Conservation (phyloP, 2,888 invertebrate species). For the Mimumesa dahlbomi region DNA sequence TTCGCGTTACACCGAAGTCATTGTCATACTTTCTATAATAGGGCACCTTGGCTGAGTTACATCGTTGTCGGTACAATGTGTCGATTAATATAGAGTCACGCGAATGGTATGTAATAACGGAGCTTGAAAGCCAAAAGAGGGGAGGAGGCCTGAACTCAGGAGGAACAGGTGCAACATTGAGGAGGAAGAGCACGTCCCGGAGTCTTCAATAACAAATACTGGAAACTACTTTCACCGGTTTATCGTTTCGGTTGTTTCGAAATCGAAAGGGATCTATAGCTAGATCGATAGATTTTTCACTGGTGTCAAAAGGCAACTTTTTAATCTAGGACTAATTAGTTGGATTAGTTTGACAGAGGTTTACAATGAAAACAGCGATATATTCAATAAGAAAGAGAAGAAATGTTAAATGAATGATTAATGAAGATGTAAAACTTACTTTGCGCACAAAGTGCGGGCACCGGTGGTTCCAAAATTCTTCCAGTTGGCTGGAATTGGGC, state of each 20-base stretch:
- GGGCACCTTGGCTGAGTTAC: not conserved
- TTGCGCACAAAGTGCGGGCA: slow-evolving; percentile 88
- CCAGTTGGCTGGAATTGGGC: slow-evolving; percentile 89
- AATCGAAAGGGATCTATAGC: not conserved
- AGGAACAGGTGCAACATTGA: slow-evolving; percentile 1
- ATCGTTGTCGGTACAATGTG: slow-evolving; percentile 14
- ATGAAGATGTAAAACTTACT: slow-evolving; percentile 84
- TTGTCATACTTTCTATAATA: slow-evolving; percentile 50
- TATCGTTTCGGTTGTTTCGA: slow-evolving; percentile 1
- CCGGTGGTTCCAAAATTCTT: slow-evolving; percentile 89
- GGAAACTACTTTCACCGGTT: slow-evolving; percentile 39
- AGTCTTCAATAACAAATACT: slow-evolving; percentile 27
- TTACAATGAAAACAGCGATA: too few relatives aligned
- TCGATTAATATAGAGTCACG: not conserved
- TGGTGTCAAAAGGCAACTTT: too few relatives aligned
- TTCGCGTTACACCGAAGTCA: slow-evolving; percentile 35
- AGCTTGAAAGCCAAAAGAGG: not conserved
- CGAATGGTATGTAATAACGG: not conserved
- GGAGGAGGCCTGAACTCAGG: not conserved
- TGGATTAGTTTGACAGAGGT: too few relatives aligned
- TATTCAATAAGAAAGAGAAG: too few relatives aligned
- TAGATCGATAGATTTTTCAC: too few relatives aligned
- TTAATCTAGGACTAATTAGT: too few relatives aligned
- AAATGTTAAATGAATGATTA: too few relatives aligned
- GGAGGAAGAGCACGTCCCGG: not conserved